These are phyloP conservation scores for Girardia tigrina DNA, from an alignment of 2,888 invertebrate genomes.

Conservation along the genomic window DNA sequence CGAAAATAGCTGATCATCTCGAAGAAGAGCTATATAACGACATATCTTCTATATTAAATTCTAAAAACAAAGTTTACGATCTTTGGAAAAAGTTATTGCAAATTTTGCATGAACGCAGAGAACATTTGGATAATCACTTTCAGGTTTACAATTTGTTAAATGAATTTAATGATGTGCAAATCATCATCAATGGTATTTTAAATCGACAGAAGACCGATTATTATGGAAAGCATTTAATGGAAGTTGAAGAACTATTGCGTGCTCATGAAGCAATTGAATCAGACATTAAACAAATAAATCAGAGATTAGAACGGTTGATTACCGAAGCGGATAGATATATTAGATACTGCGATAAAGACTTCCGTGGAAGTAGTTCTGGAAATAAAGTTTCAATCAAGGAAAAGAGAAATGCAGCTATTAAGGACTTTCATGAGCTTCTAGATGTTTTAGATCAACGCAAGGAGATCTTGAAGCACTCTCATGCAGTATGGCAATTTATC, in stretches of 20 bases:
- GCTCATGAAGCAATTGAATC: constrained; percentile 93
- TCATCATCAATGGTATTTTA: constrained; percentile 90
- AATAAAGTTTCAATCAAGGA: constrained; percentile 88
- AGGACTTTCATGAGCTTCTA: constrained; percentile 69
- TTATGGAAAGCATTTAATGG: constrained; percentile 97
- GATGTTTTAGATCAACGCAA: constrained; percentile 78
- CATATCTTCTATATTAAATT: constrained; percentile 67
- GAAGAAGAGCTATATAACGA: constrained; percentile 94
- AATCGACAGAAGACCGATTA: constrained; percentile 78
- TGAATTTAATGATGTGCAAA: constrained; percentile 92
- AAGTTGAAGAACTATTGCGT: constrained; percentile 92
- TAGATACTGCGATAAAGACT: constrained; percentile 57
- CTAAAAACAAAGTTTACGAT: constrained; percentile 89
- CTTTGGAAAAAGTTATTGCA: constrained; percentile 94
- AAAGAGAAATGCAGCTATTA: constrained; percentile 77
- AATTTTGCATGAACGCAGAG: constrained; percentile 75
- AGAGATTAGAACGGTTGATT: constrained; percentile 87
- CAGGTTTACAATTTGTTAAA: constrained; percentile 66
- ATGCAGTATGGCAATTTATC: constrained; percentile 97
- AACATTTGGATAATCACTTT: constrained; percentile 77
- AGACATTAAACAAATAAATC: constrained; percentile 91
- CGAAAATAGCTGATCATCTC: constrained; percentile 85
- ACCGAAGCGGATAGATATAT: constrained; percentile 85
- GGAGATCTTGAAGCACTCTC: constrained; percentile 79
- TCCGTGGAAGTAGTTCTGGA: constrained; percentile 68